Percentiles rank a stretch among this genome's conserved stretches.
phyloP scores from a whole-genome alignment of 2,113 vertebrate genomes.

The Cephalopholis sonnerati region DNA sequence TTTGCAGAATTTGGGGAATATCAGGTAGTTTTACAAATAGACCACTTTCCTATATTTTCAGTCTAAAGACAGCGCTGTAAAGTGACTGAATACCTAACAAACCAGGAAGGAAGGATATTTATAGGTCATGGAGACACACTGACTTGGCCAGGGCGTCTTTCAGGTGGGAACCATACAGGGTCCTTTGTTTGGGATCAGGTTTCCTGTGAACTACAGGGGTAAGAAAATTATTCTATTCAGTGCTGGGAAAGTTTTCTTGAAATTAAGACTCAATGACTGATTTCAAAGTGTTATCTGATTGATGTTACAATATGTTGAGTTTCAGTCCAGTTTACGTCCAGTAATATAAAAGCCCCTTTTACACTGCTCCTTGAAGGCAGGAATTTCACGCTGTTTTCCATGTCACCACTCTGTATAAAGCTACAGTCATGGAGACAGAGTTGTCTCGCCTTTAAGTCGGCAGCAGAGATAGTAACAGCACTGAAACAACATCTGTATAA shows the following conservation, averaged over 20 bases:
- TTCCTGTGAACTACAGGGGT: constrained; percentile 4
- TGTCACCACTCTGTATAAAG: no score
- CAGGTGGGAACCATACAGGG: constrained; percentile 23
- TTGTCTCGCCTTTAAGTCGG: no score
- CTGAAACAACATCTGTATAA: no score
- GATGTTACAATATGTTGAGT: background rate
- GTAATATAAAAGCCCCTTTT: background rate
- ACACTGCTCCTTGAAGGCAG: no score
- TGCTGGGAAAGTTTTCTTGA: background rate
- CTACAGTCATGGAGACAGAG: no score
- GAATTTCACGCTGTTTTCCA: no score
- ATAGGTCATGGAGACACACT: constrained; percentile 2
- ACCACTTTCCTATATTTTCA: no score
- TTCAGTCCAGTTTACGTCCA: background rate
- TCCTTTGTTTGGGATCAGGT: constrained; percentile 4
- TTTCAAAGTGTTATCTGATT: no score
- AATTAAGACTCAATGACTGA: background rate
- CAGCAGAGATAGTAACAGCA: no score
- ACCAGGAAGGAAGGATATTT: constrained; percentile 44
- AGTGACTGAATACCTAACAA: background rate
- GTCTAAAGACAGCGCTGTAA: background rate
- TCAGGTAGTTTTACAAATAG: no score
- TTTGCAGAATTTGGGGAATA: no score
- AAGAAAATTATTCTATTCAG: background rate
- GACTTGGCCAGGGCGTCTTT: constrained; percentile 1